Base-by-base conservation (phyloP, 2,113 vertebrate species). In the Coreoperca whiteheadi region DNA sequence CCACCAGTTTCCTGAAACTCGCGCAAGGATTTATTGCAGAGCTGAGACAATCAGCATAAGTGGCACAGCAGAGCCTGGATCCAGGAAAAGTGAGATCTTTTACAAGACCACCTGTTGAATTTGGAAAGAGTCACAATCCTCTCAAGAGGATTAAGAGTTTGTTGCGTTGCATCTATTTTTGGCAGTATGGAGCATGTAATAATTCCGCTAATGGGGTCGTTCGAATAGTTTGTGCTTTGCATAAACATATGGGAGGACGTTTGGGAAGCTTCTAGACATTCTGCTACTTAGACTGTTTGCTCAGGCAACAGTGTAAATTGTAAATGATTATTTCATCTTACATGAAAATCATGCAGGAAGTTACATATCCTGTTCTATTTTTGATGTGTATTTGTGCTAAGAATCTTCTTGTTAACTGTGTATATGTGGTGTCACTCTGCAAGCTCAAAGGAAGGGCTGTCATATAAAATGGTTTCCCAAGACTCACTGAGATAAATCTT, bases 91-190 rank as follows among this genome's bases (percentile, higher is more conserved):
- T 61, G 75, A 77, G 91, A 82, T 88, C 67, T 85, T 89, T 92
- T 88, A 91, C 86, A 91, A 77, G 83, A 66, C 78, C 90, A 90
- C 86, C 91, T 88, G 89, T 88, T 88, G 84, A 70, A 87, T 81
- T 72, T 82, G 74, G 69, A 83, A 54, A 87, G 61, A 56, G 74
- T 34, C 63, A 68, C 76, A 71, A 43, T 79, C 76, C 72, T 89
- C 77, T 91, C 85, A 88, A 64, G 79, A 73, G 74, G 87, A 90
- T 91, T 87, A 89, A 64, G 65, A 63, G 71, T 87, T 75, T 83
- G 84, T 87, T 87, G 77, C 71, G 32, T 63, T 82, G 74, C 57
- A 71, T 87, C 81, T 87, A 84, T 86, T 87, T 89, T 79, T 88
- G 85, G 90, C 77, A 84, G 25, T 6, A 18, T n/a, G 23, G 30